A percentile compares a stretch with the other conserved stretches of the same genome.
phyloP scores from a whole-genome alignment of 1,140 invertebrate genomes.

The Temnothorax curvispinosus region DNA sequence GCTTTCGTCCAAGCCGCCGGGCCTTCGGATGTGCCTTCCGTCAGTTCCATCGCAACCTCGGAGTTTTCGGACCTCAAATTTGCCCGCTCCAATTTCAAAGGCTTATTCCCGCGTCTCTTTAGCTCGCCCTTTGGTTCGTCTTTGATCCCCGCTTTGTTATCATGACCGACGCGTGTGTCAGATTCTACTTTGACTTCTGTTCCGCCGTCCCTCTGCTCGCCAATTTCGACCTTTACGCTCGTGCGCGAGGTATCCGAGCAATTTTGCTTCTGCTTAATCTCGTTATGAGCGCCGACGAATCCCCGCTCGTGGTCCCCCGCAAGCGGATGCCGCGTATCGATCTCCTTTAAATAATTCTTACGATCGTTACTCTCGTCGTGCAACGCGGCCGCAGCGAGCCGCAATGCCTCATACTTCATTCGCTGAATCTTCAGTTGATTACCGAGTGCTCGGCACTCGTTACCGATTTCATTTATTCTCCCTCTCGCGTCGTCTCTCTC shows the following conservation, averaged over 20 bases:
- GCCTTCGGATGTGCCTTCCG: slow-evolving; percentile 26
- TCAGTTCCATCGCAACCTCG: slow-evolving; percentile 30
- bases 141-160: slow-evolving; percentile 35
- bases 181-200: slow-evolving; percentile 47
- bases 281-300: slow-evolving; percentile 15
- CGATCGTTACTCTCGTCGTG: slow-evolving; percentile 34
- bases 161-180: slow-evolving; percentile 7
- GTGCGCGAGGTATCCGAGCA: slow-evolving; percentile 7
- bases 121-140: slow-evolving; percentile 41
- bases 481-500: slow-evolving; percentile 28
- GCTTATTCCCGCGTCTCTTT: slow-evolving; percentile 54
- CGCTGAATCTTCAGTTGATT: slow-evolving; percentile 54
- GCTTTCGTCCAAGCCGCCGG: background rate
- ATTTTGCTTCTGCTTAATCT: slow-evolving; percentile 1
- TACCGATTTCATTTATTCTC: slow-evolving; percentile 47
- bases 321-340: background rate
- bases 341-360: slow-evolving; percentile 20
- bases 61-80: slow-evolving; percentile 49
- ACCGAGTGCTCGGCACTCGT: slow-evolving; percentile 44
- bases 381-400: slow-evolving; percentile 26
- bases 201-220: background rate
- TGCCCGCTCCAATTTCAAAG: slow-evolving; percentile 57
- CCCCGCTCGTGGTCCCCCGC: background rate
- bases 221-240: slow-evolving; percentile 30
- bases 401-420: slow-evolving; percentile 40